phyloP scores from a whole-genome alignment of 2,888 invertebrate genomes.

The Epinotia demarniana region DNA sequence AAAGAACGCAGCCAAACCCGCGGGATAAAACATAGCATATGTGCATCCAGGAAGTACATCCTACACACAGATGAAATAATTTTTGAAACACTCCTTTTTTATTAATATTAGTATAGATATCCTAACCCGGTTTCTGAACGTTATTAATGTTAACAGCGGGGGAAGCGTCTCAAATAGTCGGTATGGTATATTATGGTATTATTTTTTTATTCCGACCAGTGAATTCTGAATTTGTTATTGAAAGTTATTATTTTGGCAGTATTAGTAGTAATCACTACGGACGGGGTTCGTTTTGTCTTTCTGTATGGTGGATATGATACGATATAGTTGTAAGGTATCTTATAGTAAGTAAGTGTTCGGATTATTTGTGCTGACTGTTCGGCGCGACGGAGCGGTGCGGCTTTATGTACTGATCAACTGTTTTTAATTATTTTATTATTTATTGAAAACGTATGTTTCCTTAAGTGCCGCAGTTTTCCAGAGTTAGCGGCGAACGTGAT shows the following conservation, averaged over 20 bases:
- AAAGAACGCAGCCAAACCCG: no score
- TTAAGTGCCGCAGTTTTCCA: no score
- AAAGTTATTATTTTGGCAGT: constrained; percentile 77
- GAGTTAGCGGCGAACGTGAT: no score
- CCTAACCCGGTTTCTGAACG: no score
- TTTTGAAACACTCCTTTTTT: no score
- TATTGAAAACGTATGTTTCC: no score
- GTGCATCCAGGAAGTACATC: no score
- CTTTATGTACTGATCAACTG: constrained; percentile 26
- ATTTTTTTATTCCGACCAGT: constrained; percentile 54
- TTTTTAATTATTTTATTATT: not conserved
- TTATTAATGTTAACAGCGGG: not conserved
- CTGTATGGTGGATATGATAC: constrained; percentile 81
- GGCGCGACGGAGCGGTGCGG: constrained; percentile 33
- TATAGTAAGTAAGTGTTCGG: constrained; percentile 75
- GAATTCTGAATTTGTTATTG: constrained; percentile 50
- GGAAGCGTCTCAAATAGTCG: constrained; percentile 14
- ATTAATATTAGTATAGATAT: no score
- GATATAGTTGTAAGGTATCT: constrained; percentile 72
- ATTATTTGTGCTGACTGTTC: constrained; percentile 71
- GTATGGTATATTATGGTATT: constrained; percentile 50
- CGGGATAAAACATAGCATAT: no score
- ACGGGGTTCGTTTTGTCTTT: constrained; percentile 73
- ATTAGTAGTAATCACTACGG: constrained; percentile 69
- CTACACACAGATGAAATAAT: no score